These are phyloP conservation scores for Netelia melanura DNA, from an alignment of 2,888 invertebrate species.

Conservation along the genomic window DNA sequence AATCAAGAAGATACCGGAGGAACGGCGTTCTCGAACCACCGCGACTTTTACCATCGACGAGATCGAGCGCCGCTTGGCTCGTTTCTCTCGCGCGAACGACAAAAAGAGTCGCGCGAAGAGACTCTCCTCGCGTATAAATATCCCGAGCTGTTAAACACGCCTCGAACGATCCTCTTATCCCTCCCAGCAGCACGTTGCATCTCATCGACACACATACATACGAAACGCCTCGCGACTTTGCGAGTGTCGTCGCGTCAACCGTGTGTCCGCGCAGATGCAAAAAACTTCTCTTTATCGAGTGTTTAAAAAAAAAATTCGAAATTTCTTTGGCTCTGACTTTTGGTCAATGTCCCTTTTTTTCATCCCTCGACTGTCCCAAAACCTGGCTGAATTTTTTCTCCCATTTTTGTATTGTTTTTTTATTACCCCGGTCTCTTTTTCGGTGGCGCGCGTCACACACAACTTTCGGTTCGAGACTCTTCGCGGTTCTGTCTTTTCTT, in stretches of 20 bases:
- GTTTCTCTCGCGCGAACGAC: constrained; percentile 46
- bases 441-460: constrained; percentile 62
- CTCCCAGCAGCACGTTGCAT: constrained; percentile 62
- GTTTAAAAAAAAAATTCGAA: constrained; percentile 78
- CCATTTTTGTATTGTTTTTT: constrained; percentile 45
- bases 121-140: constrained; percentile 80
- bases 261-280: constrained; percentile 67
- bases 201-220: neutral
- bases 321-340: constrained; percentile 65
- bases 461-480: constrained; percentile 43
- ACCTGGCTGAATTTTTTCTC: constrained; percentile 50
- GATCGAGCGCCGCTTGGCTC: constrained; percentile 20
- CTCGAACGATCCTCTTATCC: constrained; percentile 81
- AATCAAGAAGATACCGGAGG: constrained; percentile 82
- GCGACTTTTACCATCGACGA: constrained; percentile 41
- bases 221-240: constrained; percentile 1
- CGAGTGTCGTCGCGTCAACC: neutral
- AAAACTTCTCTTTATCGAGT: constrained; percentile 43
- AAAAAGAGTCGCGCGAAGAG: constrained; percentile 65
- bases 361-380: constrained; percentile 10
- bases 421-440: constrained; percentile 22
- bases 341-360: constrained; percentile 25
- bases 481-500: constrained; percentile 68
- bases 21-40: constrained; percentile 50
- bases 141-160: constrained; percentile 81